Conservation (phyloP, 2,113 vertebrate species). For the Lycaon pictus region DNA sequence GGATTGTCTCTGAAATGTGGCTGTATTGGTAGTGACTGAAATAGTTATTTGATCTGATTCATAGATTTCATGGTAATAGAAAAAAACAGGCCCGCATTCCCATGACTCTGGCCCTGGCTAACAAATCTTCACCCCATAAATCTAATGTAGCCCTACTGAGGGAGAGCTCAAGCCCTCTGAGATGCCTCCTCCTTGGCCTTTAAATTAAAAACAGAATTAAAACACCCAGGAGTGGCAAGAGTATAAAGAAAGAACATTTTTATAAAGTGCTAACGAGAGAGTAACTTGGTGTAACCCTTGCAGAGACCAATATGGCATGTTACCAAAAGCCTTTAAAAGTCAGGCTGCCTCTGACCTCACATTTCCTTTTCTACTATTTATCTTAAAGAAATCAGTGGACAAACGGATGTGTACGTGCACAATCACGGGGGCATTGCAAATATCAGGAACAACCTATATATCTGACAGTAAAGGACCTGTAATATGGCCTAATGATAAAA, state of each 20-base stretch:
- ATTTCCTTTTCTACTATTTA: slow-evolving; percentile 1
- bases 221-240: neutral
- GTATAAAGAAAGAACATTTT: slow-evolving; percentile 15
- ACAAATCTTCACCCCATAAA: slow-evolving; percentile 52
- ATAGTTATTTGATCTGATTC: slow-evolving; percentile 58
- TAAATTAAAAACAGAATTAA: slow-evolving; percentile 67
- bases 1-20: slow-evolving; percentile 13
- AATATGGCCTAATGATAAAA: neutral
- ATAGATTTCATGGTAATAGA: slow-evolving; percentile 51
- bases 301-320: neutral
- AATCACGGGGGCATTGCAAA: neutral
- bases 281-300: neutral
- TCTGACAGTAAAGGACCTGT: neutral
- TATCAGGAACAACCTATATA: neutral
- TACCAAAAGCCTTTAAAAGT: slow-evolving; percentile 14
- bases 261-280: neutral
- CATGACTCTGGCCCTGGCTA: slow-evolving; percentile 36
- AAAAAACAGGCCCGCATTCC: slow-evolving; percentile 20
- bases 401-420: neutral
- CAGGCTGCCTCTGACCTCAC: neutral
- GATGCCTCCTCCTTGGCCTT: neutral
- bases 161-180: neutral
- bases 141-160: neutral
- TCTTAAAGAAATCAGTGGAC: neutral
- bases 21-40: slow-evolving; percentile 40